phyloP scores from a whole-genome alignment of 2,797 vertebrate species.

The Girardinus metallicus region DNA sequence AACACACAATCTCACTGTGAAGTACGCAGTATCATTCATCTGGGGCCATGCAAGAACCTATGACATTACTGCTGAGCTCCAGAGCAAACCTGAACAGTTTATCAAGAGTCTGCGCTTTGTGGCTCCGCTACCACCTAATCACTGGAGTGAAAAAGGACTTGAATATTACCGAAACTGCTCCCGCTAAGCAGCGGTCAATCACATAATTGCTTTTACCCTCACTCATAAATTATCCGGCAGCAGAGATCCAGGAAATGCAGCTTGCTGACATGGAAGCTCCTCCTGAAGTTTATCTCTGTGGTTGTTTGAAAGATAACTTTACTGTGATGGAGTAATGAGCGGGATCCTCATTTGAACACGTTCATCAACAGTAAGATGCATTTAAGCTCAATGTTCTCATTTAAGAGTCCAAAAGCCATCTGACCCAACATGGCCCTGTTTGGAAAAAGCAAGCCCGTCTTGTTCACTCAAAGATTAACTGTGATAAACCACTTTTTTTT shows the following conservation, averaged over 20 bases:
- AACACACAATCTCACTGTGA: constrained; percentile 8
- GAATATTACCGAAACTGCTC: constrained; percentile 48
- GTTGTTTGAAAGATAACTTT: background rate
- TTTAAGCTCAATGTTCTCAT: background rate
- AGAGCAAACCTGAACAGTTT: constrained; percentile 36
- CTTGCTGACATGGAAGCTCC: constrained; percentile 16
- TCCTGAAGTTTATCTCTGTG: constrained; percentile 4
- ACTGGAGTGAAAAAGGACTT: constrained; percentile 46
- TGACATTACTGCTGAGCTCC: constrained; percentile 9
- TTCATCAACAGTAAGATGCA: background rate
- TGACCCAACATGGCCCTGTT: background rate
- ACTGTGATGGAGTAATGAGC: background rate
- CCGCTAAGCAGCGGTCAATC: constrained; percentile 56
- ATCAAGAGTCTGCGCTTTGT: constrained; percentile 38
- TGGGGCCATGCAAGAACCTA: constrained; percentile 14
- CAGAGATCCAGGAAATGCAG: constrained; percentile 43
- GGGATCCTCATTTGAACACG: background rate
- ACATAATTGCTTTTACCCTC: constrained; percentile 61
- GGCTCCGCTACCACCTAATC: constrained; percentile 42
- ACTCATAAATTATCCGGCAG: constrained; percentile 52
- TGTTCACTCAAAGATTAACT: background rate
- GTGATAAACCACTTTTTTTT: background rate
- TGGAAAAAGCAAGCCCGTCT: background rate
- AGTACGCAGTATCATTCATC: constrained; percentile 31
- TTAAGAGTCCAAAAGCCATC: background rate